phyloP scores from a whole-genome alignment of 1,140 invertebrate species.

The Mamestra configurata region DNA sequence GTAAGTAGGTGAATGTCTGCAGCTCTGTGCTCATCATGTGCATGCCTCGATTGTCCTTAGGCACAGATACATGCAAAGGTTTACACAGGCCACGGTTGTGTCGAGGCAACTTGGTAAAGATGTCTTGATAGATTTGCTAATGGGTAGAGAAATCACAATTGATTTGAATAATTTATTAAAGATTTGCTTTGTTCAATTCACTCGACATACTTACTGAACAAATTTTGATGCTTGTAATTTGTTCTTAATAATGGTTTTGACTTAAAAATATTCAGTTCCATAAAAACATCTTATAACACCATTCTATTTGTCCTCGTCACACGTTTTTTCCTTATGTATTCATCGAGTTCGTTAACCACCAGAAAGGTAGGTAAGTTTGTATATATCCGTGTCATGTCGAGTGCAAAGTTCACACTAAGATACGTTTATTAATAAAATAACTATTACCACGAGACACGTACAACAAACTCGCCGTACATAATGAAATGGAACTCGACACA shows the following conservation, averaged over 20 bases:
- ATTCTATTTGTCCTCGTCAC: not conserved
- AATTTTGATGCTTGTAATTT: no score
- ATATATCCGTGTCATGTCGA: not conserved
- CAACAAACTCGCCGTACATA: not conserved
- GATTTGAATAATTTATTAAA: no score
- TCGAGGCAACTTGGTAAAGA: no score
- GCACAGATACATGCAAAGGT: slow-evolving; percentile 27
- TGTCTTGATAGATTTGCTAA: no score
- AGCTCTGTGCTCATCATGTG: not conserved
- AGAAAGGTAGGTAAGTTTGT: not conserved
- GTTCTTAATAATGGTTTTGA: not conserved
- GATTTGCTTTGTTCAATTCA: no score
- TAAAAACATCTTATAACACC: not conserved
- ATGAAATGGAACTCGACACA: slow-evolving; percentile 33
- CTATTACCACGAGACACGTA: slow-evolving; percentile 6
- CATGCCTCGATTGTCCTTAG: slow-evolving; percentile 20
- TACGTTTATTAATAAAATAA: slow-evolving; percentile 28
- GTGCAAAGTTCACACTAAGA: slow-evolving; percentile 14
- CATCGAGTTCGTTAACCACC: not conserved
- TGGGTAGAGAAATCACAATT: no score
- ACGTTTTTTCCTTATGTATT: not conserved
- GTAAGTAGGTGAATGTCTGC: slow-evolving; percentile 39
- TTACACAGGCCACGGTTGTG: not conserved
- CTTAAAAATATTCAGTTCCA: not conserved
- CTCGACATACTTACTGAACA: no score